Conservation (phyloP, 2,113 vertebrate genomes). For the Ochotona curzoniae region DNA sequence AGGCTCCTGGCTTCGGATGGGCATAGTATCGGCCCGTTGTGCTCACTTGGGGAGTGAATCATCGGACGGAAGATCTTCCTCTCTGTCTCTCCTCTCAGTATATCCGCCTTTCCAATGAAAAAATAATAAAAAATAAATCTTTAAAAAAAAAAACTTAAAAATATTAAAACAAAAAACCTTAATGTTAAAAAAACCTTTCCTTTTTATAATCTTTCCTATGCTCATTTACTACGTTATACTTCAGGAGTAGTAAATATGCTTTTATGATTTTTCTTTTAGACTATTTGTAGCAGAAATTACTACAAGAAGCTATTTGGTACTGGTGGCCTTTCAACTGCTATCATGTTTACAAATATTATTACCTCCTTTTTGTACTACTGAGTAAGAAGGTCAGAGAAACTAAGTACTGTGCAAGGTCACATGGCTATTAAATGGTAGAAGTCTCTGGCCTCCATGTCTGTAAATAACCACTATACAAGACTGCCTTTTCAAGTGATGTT, state of each 20-base stretch:
- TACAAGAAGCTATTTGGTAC: neutral
- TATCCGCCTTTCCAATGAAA: too few relatives aligned
- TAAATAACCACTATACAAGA: neutral
- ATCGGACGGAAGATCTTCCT: too few relatives aligned
- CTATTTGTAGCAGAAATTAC: constrained; percentile 14
- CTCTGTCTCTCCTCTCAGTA: too few relatives aligned
- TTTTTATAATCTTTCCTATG: neutral
- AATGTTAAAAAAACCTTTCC: neutral
- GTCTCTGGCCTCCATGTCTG: neutral
- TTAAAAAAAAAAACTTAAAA: too few relatives aligned
- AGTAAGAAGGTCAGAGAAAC: neutral
- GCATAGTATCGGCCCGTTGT: too few relatives aligned
- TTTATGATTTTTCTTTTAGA: neutral
- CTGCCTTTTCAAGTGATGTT: neutral
- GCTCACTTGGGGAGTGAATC: too few relatives aligned
- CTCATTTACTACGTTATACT: neutral
- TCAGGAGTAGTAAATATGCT: neutral
- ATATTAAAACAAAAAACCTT: too few relatives aligned
- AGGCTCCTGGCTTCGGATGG: too few relatives aligned
- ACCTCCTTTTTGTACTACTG: neutral
- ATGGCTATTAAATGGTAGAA: neutral
- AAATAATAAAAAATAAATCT: too few relatives aligned
- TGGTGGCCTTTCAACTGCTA: neutral
- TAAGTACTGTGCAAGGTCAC: neutral
- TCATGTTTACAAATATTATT: neutral